Evolutionary conservation across 2,888 invertebrate species (phyloP), one percentile per base, ranked within the genome.

Genomic region (Matsumyia berberina): DNA sequence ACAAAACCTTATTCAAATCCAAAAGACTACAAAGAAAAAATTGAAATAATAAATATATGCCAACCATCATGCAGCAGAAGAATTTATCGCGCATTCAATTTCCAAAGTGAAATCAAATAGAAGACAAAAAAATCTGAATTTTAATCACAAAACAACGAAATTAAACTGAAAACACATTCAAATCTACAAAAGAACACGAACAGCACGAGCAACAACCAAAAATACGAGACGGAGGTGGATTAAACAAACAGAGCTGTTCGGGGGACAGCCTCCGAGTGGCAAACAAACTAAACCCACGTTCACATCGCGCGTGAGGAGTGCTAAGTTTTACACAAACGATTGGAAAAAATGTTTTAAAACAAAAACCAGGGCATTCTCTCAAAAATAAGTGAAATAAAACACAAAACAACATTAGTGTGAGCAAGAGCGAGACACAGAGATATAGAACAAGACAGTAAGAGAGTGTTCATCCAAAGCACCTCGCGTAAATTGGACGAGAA

Each of bases 401-500:
- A 35, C n/a, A 39, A 15, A 35, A 62, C 9, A 62, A 60, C 24
- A 24, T 55, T 29, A 64, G 62, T 66, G 69, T 57, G 76, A 70
- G 60, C 67, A 53, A 80, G 69, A 76, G 69, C 76, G 78, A 85
- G 76, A 69, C 86, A 82, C 55, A 64, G 42, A 82, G 44, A 69
- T 53, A 57, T 51, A 69, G 60, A 80, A 58, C 77, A 79, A 57
- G 78, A 78, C 73, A 79, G 73, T 67, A 55, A 83, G 74, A 49
- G 44, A 55, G 46, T 69, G 64, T 69, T 80, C 67, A 69, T 69
- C 69, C 17, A 74, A 81, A 85, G 85, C 91, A 95, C 95, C 95
- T 95, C 95, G 87, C 95, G 94, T 90, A 93, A 92, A 87, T 93
- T 92, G 88, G 95, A 94, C 87, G 95, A 93, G 92, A 96, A 95